A percentile compares a stretch with the other conserved stretches of the same genome.
phyloP scores from a whole-genome alignment of 1,140 invertebrate species.

The Leptinotarsa undecemlineata region DNA sequence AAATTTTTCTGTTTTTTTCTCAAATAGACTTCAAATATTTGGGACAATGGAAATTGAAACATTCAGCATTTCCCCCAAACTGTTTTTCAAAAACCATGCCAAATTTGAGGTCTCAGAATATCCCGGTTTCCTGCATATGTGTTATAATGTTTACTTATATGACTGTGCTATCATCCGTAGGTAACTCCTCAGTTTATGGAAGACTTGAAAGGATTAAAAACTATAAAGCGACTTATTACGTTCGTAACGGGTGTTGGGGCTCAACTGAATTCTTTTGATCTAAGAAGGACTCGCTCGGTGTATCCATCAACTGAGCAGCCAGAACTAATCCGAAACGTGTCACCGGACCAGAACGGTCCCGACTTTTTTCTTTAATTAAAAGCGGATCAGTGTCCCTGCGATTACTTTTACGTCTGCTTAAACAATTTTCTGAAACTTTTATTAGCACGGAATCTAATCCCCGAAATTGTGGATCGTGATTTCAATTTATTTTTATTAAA shows the following conservation, averaged over 20 bases:
- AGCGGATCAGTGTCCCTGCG: constrained; percentile 25
- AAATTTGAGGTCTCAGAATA: no score
- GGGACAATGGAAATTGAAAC: no score
- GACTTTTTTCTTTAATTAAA: constrained; percentile 26
- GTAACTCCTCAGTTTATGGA: constrained; percentile 10
- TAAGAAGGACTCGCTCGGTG: background rate
- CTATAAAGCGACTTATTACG: constrained; percentile 14
- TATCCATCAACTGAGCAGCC: constrained; percentile 16
- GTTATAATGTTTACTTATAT: no score
- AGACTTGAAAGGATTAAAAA: constrained; percentile 18
- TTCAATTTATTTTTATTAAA: constrained; percentile 21
- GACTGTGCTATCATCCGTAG: background rate
- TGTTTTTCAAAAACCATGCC: no score
- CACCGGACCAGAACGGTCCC: background rate
- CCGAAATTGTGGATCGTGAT: constrained; percentile 1
- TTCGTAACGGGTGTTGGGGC: constrained; percentile 2
- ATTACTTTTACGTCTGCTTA: constrained; percentile 24
- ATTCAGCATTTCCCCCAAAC: no score
- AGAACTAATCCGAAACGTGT: constrained; percentile 20
- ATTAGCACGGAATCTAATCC: constrained; percentile 7
- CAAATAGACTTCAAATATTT: no score
- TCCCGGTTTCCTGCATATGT: no score
- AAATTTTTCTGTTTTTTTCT: no score
- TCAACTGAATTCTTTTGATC: constrained; percentile 4
- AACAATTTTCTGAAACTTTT: constrained; percentile 27